Base-by-base conservation (phyloP, 2,888 invertebrate species). In the Phalera bucephala region DNA sequence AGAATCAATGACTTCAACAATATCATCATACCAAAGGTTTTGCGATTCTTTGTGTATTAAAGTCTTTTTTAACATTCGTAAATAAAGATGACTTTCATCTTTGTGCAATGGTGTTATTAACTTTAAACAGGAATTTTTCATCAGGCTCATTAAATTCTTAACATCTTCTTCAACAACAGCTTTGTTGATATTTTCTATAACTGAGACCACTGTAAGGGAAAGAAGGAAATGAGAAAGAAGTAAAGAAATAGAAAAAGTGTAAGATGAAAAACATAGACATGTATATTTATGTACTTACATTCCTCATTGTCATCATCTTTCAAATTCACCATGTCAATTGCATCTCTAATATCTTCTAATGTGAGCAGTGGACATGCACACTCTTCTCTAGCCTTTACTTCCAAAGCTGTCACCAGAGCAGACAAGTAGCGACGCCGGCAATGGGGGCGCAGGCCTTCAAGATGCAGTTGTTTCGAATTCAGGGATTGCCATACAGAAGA, bases 271-370 rank as follows among this genome's bases (percentile, higher is more conserved):
- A 25, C 25, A 25, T 25, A 25, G 3, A 25, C 25, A 25, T 10
- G 10, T 10, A 25, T 10, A 28, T 21, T 8, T 17, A 17, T 5
- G 34, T 49, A 81, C 89, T 80, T 72, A 90, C 90, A 65, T 64
- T 88, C 89, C 53, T 93, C 91, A 72, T 87, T 88, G 52, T 91
- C 90, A 57, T 93, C 92, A 64, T 92, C 91, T 47, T 91, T 91
- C 45, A 91, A 73, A 63, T 94, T 94, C 0, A 94, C 93, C 69
- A 91, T 83, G 47, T 93, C 92, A 30, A 95, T 83, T 33, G 92
- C 91, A 43, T 93, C 92, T 58, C 93, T 92, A 41, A 95, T 92
- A 63, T 94, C 94, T 52, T 90, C 91, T 43, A 93, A 91, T 1
- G 93, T 93, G 12, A 95, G 76, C 47, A 94, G 67, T 19, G 91